These are phyloP conservation scores for Acropternis orthonyx DNA, from an alignment of 2,797 vertebrate genomes.

Conservation along the genomic window DNA sequence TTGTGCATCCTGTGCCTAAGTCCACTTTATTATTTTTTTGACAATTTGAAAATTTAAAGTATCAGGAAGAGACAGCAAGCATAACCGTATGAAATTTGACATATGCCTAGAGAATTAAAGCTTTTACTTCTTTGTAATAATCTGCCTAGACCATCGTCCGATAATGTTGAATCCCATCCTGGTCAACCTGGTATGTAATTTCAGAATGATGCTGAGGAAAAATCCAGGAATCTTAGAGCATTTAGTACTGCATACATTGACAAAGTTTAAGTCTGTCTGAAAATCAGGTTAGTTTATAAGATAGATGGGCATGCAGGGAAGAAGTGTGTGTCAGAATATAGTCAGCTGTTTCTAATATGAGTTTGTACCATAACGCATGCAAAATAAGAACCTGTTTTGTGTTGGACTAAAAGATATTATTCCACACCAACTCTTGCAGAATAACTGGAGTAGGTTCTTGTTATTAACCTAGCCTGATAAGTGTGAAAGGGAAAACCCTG, in stretches of 20 bases:
- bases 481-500: background rate
- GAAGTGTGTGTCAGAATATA: background rate
- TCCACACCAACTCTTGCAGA: background rate
- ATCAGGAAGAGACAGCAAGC: background rate
- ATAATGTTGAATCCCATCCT: background rate
- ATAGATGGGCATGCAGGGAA: background rate
- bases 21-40: background rate
- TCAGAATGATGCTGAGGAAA: background rate
- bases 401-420: background rate
- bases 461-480: background rate
- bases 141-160: background rate
- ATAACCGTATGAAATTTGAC: background rate
- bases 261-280: background rate
- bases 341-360: background rate
- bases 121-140: background rate
- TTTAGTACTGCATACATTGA: background rate
- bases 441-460: background rate
- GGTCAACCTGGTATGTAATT: background rate
- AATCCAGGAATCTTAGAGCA: background rate
- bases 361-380: background rate
- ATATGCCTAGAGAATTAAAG: background rate
- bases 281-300: slow-evolving; percentile 30
- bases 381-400: slow-evolving; percentile 20
- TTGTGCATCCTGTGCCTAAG: background rate
- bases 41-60: background rate